A percentile compares a stretch with the other conserved stretches of the same genome.
These are phyloP conservation scores for Drosophila varians DNA, from an alignment of 1,140 invertebrate genomes.

Conservation along the genomic window DNA sequence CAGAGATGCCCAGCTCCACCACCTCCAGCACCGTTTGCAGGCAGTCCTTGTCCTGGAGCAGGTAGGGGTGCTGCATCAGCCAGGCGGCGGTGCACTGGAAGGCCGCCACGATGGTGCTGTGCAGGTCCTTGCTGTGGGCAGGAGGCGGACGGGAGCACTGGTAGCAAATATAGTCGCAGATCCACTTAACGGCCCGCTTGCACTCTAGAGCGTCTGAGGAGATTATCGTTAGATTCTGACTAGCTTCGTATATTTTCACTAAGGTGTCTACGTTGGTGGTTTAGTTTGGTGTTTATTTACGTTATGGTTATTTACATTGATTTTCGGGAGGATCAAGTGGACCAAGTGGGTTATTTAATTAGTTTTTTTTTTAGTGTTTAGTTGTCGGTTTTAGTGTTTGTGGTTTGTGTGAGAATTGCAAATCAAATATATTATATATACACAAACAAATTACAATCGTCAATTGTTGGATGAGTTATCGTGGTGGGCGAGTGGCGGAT, in stretches of 20 bases:
- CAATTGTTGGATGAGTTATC: conserved; percentile 17
- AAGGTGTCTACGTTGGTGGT: conserved; percentile 62
- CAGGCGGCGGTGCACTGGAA: conserved; percentile 96
- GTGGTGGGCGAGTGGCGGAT: conserved; percentile 6
- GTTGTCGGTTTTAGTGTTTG: neutral
- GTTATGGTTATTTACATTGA: conserved; percentile 46
- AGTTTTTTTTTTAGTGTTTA: neutral
- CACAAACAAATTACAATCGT: conserved; percentile 33
- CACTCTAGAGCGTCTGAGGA: conserved; percentile 92
- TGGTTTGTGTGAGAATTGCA: neutral
- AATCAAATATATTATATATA: conserved; percentile 14
- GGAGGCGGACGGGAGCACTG: conserved; percentile 98
- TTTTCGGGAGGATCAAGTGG: conserved; percentile 1
- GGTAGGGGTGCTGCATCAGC: conserved; percentile 94
- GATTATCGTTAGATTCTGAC: conserved; percentile 83
- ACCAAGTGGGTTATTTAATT: conserved; percentile 29
- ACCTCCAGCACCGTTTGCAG: conserved; percentile 97
- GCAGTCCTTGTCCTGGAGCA: conserved; percentile 96
- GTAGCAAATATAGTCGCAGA: conserved; percentile 98
- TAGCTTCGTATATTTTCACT: conserved; percentile 83
- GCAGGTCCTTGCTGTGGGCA: conserved; percentile 98
- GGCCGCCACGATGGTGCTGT: conserved; percentile 98
- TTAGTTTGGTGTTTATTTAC: conserved; percentile 6
- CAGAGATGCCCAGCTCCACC: conserved; percentile 98
- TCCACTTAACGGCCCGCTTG: conserved; percentile 97